Base-by-base conservation (phyloP, 2,888 invertebrate genomes). In the Cephus sareptanus region DNA sequence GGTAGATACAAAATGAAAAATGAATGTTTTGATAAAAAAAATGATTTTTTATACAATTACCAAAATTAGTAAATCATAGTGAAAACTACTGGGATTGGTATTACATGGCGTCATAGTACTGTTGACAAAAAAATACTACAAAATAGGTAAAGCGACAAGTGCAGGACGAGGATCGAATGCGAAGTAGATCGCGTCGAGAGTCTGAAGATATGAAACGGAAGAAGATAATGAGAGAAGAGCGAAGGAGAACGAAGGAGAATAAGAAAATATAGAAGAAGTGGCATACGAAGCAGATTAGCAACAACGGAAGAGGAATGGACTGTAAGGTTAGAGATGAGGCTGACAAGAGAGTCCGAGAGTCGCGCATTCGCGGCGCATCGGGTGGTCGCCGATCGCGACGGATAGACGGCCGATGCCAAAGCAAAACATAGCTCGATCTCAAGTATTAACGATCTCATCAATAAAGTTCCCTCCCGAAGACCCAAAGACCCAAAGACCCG, bases 401-500 rank as follows among this genome's bases (percentile, higher is more conserved):
- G 90, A 89, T 90, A 90, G 89, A 89, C 89, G 89, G 86, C 80
- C 82, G 86, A 85, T 84, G 84, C 82, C 78, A 80, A 83, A 81
- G 82, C 87, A 87, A 85, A 86, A 87, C 87, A 86, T 87, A 81
- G 84, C 79, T 76, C 83, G 87, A 86, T 88, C 89, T 84, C 86
- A 86, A 88, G 89, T 89, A 90, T 90, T 91, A 90, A 91, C 90
- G 90, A 91, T 91, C 90, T 89, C 91, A 90, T 90, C 90, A 88
- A 90, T 91, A 90, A 91, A 87, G 85, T 86, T 82, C 71, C 75
- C 77, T 74, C 76, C 75, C 79, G 79, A 75, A 78, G 81, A 68
- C 77, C 78, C 73, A 77, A 78, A 31, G 40, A 56, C 40, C 40
- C 40, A 56, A 56, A 56, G 40, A 56, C 69, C 33, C 74, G 68